These are phyloP conservation scores for Poecilia gillii DNA, from an alignment of 2,797 vertebrate species.

Conservation along the genomic window DNA sequence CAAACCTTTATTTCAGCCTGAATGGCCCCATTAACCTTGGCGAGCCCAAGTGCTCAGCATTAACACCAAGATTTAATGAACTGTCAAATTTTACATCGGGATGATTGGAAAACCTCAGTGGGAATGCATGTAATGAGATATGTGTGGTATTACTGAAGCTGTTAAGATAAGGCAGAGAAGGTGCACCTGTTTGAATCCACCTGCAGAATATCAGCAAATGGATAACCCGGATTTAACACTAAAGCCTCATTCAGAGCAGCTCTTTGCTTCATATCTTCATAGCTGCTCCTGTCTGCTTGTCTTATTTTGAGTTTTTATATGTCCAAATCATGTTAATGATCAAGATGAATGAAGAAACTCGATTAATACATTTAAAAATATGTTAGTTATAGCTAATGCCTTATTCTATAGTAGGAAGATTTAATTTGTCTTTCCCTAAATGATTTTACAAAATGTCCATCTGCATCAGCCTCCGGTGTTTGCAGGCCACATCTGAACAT, in stretches of 20 bases:
- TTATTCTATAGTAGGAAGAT: no score
- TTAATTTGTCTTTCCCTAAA: no score
- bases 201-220: constrained; percentile 6
- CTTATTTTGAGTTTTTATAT: no score
- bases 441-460: no score
- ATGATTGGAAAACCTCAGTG: neutral
- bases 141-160: neutral
- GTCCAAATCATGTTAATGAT: no score
- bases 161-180: constrained; percentile 10
- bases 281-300: neutral
- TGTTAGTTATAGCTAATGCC: no score
- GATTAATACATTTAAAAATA: no score
- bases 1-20: constrained; percentile 35
- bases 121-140: neutral
- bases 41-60: constrained; percentile 16
- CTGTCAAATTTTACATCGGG: constrained; percentile 41
- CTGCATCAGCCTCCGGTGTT: no score
- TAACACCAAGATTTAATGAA: constrained; percentile 54
- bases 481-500: no score
- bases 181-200: constrained; percentile 1
- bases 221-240: constrained; percentile 24
- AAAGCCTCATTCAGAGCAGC: constrained; percentile 17
- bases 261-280: neutral
- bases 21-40: constrained; percentile 62
- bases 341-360: no score